Base-by-base conservation (phyloP, 2,888 invertebrate species). In the Macrosoma leucophasiata region DNA sequence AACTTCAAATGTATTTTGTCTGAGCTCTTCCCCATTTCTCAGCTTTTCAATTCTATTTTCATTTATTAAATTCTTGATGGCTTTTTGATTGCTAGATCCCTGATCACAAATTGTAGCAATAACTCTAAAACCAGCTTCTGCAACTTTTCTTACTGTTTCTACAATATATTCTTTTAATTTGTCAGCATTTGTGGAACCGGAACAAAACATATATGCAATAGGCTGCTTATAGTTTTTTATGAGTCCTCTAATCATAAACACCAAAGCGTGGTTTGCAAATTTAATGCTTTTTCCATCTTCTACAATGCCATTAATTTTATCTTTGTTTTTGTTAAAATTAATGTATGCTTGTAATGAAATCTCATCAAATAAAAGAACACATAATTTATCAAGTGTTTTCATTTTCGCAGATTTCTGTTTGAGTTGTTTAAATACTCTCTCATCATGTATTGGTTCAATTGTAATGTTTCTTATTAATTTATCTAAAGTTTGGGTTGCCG, bases 161-260 rank as follows among this genome's bases (percentile, higher is more conserved):
- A 5, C 7, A 5, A 17, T 17, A 5, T 17, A 6, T 17, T 7
- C 7, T 4, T 4, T 7, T 7, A 17, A 17, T 17, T 17, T 7
- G 4, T 5, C 9, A 6, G 10, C 12, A 21, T 29, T 29, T 9
- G 13, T 7, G 5, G 12, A 13, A 13, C 28, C 28, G 9, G 19
- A 9, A 4, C 13, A 12, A 12, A 28, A 28, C 6, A 20, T 20
- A 9, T 28, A 28, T 13, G 28, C 28, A 1, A 20, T 9, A n/a
- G 21, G 29, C n/a, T 29, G 29, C 15, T 21, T 29, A 14, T 14
- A 29, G 8, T 29, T 29, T 14, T 18, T 28, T 6, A 36, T 27
- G 4, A 29, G 7, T 2, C 29, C 29, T 21, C 29, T 29, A n/a
- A 21, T 11, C 14, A 29, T 29, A 7, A 29, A 21, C 1, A 29